Base-by-base conservation (phyloP, 2,888 invertebrate genomes). In the Drosophila phalerata region DNA sequence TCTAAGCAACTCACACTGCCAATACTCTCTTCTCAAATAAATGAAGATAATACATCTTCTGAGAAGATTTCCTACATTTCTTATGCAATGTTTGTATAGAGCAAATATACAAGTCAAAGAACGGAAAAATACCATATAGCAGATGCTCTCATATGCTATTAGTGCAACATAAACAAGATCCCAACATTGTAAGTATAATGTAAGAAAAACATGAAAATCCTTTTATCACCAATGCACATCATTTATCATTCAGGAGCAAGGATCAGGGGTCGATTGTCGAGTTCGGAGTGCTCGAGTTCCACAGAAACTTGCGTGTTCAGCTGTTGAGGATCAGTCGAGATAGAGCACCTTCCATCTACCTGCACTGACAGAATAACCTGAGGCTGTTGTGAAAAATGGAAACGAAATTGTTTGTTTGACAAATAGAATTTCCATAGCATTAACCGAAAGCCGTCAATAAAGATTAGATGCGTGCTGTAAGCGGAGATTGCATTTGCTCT, bases 401-500 rank as follows among this genome's bases (percentile, higher is more conserved):
- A 70, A 57, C 61, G 73, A 69, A 85, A 88, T 80, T 78, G 88
- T 88, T 88, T 84, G 79, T 84, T 84, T 85, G 83, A 84, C 86
- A 88, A 85, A 88, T 77, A 85, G 63, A 85, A 87, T 76, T 83
- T 69, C 53, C 76, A 67, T 63, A 69, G 65, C 63, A 61, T 57
- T 65, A 78, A 25, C 45, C 49, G 64, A 73, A 63, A 67, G 48
- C 67, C 77, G 74, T 86, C 86, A 84, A 83, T 83, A 86, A 85
- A 85, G 84, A 85, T 88, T 85, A 88, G 81, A 77, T 66, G 52
- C 22, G 60, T 72, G 69, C 63, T 57, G 75, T 68, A 76, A 80
- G 61, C 82, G 74, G 74, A 84, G 84, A 85, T 88, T 88, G 69
- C 72, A 85, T 78, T 85, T 80, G 69, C 82, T 87, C 74, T 51